Percentiles rank a stretch among this genome's conserved stretches.
These are phyloP conservation scores for Alloplasta piceator DNA, from an alignment of 2,888 invertebrate genomes.

Conservation along the genomic window DNA sequence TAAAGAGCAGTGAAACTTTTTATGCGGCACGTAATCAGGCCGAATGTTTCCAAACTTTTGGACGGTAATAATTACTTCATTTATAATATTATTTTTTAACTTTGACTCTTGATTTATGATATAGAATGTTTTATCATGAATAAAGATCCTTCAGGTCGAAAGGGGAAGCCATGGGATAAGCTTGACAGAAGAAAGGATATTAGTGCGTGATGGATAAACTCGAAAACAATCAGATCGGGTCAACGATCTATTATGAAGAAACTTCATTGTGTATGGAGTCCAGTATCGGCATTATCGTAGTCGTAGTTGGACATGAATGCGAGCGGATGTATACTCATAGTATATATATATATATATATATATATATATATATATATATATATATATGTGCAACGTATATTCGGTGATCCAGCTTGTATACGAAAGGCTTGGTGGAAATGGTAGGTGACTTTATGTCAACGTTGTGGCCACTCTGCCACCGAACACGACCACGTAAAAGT, in stretches of 20 bases:
- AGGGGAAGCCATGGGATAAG: too few species aligned
- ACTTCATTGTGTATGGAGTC: constrained; percentile 14
- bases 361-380: background rate
- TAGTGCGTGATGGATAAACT: background rate
- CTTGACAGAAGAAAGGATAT: background rate
- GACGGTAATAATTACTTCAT: too few species aligned
- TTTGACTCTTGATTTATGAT: too few species aligned
- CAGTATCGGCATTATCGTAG: background rate
- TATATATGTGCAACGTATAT: background rate
- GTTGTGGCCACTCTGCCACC: constrained; percentile 51
- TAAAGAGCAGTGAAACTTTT: too few species aligned
- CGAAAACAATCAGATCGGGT: background rate
- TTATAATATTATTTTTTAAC: too few species aligned
- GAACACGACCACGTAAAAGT: constrained; percentile 48
- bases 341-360: background rate
- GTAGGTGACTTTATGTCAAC: constrained; percentile 44
- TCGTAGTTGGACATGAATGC: background rate
- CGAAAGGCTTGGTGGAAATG: constrained; percentile 9
- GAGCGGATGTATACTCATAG: constrained; percentile 19
- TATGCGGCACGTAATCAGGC: too few species aligned
- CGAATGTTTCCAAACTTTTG: too few species aligned
- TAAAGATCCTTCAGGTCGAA: too few species aligned
- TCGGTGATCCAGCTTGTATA: constrained; percentile 20
- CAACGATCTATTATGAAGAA: constrained; percentile 11
- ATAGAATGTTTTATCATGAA: too few species aligned